Evolutionary conservation across 2,113 vertebrate genomes (phyloP).

Genomic region (Strix aluco): DNA sequence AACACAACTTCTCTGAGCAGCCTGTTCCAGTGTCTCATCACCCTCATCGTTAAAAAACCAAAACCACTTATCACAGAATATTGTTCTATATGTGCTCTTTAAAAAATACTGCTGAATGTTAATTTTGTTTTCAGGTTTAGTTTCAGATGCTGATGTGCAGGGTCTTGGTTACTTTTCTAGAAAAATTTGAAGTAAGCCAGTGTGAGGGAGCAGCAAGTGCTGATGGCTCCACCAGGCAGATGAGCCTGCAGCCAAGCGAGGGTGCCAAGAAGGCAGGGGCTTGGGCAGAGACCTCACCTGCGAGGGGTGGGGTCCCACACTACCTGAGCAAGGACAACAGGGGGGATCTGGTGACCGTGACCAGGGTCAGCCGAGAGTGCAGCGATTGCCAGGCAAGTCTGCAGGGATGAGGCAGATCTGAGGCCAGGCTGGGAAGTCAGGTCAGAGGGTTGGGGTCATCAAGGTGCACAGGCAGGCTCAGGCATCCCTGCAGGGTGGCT

Average conservation of each 20-base stretch:
- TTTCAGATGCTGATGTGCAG: background rate
- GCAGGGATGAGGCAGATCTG: background rate
- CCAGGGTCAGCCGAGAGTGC: background rate
- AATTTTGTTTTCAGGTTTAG: background rate
- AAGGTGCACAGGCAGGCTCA: background rate
- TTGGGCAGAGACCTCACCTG: background rate
- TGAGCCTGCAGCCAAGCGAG: rapidly evolving
- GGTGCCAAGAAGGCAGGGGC: background rate
- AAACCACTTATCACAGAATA: background rate
- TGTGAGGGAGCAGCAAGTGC: background rate
- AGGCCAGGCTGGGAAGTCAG: background rate
- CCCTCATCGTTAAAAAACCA: background rate
- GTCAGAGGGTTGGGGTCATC: background rate
- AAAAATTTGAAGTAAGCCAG: background rate
- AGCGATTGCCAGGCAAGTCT: rapidly evolving
- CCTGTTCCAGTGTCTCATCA: background rate
- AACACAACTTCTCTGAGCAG: background rate
- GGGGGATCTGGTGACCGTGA: background rate
- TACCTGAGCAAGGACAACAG: background rate
- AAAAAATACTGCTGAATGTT: background rate
- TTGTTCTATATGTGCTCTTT: background rate
- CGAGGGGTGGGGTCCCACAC: rapidly evolving
- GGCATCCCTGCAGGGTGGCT: background rate
- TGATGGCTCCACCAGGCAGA: background rate
- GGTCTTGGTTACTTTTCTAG: background rate